Conservation (phyloP, 2,888 invertebrate genomes). For the Nomada fabriciana region DNA sequence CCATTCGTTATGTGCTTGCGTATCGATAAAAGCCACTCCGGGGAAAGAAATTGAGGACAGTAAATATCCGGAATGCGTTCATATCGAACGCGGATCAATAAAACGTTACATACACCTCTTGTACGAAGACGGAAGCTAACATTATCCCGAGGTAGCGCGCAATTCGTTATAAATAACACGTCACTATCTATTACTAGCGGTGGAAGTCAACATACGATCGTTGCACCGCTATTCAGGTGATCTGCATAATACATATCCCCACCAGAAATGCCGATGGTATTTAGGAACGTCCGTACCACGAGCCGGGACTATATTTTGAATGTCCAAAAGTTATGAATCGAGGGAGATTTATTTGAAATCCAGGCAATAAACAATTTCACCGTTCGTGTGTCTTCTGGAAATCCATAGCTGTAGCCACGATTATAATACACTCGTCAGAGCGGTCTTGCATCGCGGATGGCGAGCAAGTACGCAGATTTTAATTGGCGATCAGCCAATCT, state of each 20-base stretch:
- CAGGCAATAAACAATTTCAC: too few species aligned
- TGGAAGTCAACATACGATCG: constrained; percentile 25
- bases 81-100: constrained; percentile 53
- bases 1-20: not conserved
- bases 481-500: constrained; percentile 76
- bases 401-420: constrained; percentile 28
- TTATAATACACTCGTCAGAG: constrained; percentile 53
- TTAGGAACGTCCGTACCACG: not conserved
- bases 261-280: not conserved
- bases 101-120: constrained; percentile 40
- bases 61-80: constrained; percentile 49
- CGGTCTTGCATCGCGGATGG: constrained; percentile 52
- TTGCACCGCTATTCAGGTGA: constrained; percentile 14
- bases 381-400: too few species aligned
- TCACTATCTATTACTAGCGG: constrained; percentile 36
- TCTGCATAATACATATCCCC: constrained; percentile 28
- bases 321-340: not conserved
- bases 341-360: not conserved
- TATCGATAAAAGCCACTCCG: not conserved
- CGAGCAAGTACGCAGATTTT: constrained; percentile 71
- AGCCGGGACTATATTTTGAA: not conserved
- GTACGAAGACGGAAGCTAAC: constrained; percentile 49
- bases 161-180: constrained; percentile 66
- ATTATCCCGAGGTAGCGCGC: constrained; percentile 42
- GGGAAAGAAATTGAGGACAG: constrained; percentile 29